phyloP scores from a whole-genome alignment of 1,140 invertebrate genomes.

The Cataglyphis hispanica region DNA sequence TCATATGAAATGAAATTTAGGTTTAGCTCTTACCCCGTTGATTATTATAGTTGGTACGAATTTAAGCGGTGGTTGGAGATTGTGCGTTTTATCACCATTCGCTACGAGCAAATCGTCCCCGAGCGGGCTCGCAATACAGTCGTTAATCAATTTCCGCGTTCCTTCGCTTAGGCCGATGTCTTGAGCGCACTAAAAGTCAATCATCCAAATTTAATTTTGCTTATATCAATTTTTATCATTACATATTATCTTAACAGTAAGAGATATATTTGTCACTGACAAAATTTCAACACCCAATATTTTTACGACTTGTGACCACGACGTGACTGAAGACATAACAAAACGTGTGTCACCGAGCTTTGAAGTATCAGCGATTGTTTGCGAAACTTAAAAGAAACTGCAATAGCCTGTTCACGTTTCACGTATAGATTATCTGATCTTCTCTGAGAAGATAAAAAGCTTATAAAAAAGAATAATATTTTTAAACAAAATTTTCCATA shows the following conservation, averaged over 20 bases:
- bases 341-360: not conserved
- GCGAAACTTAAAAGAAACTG: not conserved
- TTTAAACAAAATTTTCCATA: not conserved
- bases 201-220: not conserved
- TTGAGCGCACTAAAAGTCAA: slow-evolving; percentile 85
- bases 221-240: not conserved
- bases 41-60: slow-evolving; percentile 89
- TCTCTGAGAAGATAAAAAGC: too few relatives aligned
- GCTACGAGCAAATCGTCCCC: slow-evolving; percentile 87
- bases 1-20: not conserved
- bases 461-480: not conserved
- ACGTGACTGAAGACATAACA: slow-evolving; percentile 7
- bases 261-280: not conserved
- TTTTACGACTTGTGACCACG: not conserved
- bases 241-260: not conserved
- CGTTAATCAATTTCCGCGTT: slow-evolving; percentile 83
- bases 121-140: slow-evolving; percentile 76
- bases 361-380: not conserved
- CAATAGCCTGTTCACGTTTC: not conserved
- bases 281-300: not conserved
- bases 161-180: slow-evolving; percentile 79
- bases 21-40: slow-evolving; percentile 84
- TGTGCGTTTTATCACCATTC: slow-evolving; percentile 87
- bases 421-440: not conserved
- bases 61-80: slow-evolving; percentile 85